These are phyloP conservation scores for Oncorhynchus keta DNA, from an alignment of 2,113 vertebrate species.

Conservation along the genomic window DNA sequence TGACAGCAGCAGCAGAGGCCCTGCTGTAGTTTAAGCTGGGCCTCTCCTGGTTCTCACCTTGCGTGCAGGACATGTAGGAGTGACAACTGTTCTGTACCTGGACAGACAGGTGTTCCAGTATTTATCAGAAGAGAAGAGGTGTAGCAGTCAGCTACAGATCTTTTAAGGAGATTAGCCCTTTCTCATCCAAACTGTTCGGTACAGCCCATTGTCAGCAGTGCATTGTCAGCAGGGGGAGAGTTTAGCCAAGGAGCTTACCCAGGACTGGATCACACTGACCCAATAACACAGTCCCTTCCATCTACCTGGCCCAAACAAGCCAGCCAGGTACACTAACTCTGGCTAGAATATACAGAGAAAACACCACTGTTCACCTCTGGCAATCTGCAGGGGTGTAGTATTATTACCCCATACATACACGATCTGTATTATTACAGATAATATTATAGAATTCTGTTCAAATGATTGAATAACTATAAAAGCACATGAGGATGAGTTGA, in stretches of 20 bases:
- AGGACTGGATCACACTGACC: constrained; percentile 70
- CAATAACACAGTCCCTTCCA: constrained; percentile 62
- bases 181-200: background rate
- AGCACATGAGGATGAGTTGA: no score
- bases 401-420: no score
- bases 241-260: constrained; percentile 76
- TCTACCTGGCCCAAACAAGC: no score
- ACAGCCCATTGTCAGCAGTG: background rate
- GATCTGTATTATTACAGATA: no score
- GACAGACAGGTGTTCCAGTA: constrained; percentile 59
- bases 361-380: background rate
- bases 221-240: constrained; percentile 71
- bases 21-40: no score
- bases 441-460: no score
- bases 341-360: background rate
- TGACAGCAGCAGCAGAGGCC: no score
- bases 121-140: constrained; percentile 58
- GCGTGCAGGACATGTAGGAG: background rate
- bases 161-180: constrained; percentile 63
- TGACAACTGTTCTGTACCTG: constrained; percentile 24
- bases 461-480: no score
- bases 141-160: constrained; percentile 74
- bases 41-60: no score
- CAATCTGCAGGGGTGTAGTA: background rate
- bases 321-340: background rate